Base-by-base conservation (phyloP, 2,888 invertebrate species). In the Drosophila demipolita region DNA sequence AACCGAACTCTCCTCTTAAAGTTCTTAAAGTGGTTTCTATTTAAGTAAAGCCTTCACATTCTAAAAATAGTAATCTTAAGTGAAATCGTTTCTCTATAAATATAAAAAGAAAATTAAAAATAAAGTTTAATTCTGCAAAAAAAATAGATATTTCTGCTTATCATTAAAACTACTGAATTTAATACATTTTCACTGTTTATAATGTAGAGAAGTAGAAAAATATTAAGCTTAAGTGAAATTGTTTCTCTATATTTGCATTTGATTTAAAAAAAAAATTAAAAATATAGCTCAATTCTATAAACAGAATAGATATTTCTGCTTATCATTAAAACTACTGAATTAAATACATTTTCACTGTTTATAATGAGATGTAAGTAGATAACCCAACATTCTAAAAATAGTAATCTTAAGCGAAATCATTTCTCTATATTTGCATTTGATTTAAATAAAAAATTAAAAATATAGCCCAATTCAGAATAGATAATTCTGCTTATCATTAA, bases 1-100 rank as follows among this genome's bases (percentile, higher is more conserved):
- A 36, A 53, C 68, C 53, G 26, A 54, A 50, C 38, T 45, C 17
- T 35, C 17, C 20, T 40, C 57, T 38, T 42, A 23, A 52, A 45
- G n/a, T 1, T 23, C 35, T 60, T 48, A 8, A 59, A 35, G 48
- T 9, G 23, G 0, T 17, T 35, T 49, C 35, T 48, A 26, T 35
- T 49, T 20, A 11, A 35, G n/a, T 15, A 15, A 36, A 15, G 12
- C 23, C 1, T 2, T 8, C 8, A 23, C 8, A 23, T 45, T 45
- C 8, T 8, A 1, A 23, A 45, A 23, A 8, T 23, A 1, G 1
- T 12, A 5, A 35, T 7, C 35, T 17, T 9, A 49, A 3, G 26
- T 3, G 17, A 26, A 26, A 9, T 15, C 0, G 2, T 8, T 26
- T 8, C 1, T 7, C 15, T 26, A 26, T 26, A 26, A 2, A 26